Conservation (phyloP, 2,888 invertebrate species). For the Penaeus monodon region DNA sequence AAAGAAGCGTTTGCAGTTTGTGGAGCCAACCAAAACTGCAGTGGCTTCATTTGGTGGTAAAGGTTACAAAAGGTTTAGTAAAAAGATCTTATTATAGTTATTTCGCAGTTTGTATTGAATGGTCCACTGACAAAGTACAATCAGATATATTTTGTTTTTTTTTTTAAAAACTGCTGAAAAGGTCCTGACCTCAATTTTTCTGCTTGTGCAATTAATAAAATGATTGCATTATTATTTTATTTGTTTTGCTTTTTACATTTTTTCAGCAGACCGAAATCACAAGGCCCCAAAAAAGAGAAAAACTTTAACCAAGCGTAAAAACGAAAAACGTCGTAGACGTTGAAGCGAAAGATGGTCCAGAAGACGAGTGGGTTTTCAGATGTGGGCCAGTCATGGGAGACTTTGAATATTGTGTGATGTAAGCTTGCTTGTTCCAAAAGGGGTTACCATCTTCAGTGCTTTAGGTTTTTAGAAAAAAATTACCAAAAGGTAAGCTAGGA, state of each 20-base stretch:
- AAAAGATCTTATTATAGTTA: background rate
- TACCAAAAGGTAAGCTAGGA: slow-evolving; percentile 71
- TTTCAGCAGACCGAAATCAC: slow-evolving; percentile 31
- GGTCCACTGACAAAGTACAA: too few relatives aligned
- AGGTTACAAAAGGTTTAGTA: slow-evolving; percentile 72
- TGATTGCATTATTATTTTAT: background rate
- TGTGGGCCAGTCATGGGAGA: slow-evolving; percentile 74
- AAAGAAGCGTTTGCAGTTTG: slow-evolving; percentile 90
- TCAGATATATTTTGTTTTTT: too few relatives aligned
- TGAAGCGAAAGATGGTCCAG: slow-evolving; percentile 68
- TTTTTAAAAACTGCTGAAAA: too few relatives aligned
- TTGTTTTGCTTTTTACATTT: background rate
- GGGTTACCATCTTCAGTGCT: slow-evolving; percentile 73
- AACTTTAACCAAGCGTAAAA: slow-evolving; percentile 43
- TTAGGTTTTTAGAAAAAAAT: slow-evolving; percentile 71
- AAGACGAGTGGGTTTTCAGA: slow-evolving; percentile 73
- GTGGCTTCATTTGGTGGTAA: slow-evolving; percentile 93
- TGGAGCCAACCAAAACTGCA: slow-evolving; percentile 86
- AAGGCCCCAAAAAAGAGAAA: slow-evolving; percentile 49
- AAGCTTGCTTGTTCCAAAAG: slow-evolving; percentile 72
- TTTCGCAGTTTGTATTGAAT: too few relatives aligned
- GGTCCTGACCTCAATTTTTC: background rate
- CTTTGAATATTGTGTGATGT: slow-evolving; percentile 73
- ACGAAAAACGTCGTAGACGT: slow-evolving; percentile 48
- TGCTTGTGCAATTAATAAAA: background rate